Evolutionary conservation across 2,888 invertebrate genomes (phyloP).

Genomic region (Coenonympha glycerion): DNA sequence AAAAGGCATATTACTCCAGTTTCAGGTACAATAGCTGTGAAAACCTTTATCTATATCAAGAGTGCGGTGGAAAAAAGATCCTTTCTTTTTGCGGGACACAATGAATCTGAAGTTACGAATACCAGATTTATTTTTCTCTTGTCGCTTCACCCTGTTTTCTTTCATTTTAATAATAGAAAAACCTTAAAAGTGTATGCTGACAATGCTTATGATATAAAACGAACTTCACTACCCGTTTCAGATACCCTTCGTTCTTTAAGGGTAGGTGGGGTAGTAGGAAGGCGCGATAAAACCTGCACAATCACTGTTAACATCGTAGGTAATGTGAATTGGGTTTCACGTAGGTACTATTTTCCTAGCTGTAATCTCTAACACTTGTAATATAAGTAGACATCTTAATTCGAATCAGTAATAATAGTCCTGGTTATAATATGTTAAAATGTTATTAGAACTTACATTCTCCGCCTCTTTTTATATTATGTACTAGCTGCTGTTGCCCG

Average conservation of each 20-base stretch:
- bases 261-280: neutral
- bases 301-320: neutral
- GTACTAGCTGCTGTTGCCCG: too few species aligned
- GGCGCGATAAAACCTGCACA: neutral
- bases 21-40: neutral
- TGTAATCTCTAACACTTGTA: neutral
- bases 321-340: neutral
- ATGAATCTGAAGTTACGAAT: neutral
- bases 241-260: too few species aligned
- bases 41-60: neutral
- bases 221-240: neutral
- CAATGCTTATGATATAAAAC: too few species aligned
- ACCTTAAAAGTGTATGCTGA: neutral
- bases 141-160: neutral
- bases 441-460: neutral
- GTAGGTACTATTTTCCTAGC: neutral
- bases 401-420: neutral
- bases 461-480: too few species aligned
- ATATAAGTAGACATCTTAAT: neutral
- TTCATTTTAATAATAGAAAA: neutral
- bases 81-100: neutral
- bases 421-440: too few species aligned
- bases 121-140: neutral
- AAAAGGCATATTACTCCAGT: too few species aligned
- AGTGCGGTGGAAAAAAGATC: neutral